Conservation (phyloP, 2,113 vertebrate species). For the Egretta garzetta region DNA sequence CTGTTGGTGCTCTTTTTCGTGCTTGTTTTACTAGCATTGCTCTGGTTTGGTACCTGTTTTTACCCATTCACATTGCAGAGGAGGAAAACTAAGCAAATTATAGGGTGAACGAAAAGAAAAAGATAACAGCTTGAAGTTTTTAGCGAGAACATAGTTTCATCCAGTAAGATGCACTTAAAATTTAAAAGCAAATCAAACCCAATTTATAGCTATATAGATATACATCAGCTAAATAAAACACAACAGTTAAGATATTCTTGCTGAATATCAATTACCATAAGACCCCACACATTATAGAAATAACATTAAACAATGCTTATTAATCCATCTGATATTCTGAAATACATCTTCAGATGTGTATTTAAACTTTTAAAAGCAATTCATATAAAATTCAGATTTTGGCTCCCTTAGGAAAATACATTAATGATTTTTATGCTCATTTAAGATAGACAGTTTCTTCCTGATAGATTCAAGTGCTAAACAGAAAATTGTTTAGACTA, state of each 20-base stretch:
- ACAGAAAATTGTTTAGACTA: neutral
- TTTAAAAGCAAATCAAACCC: conserved; percentile 3
- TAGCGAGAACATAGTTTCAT: neutral
- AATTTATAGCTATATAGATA: neutral
- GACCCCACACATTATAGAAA: neutral
- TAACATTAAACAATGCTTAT: neutral
- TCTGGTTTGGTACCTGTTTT: neutral
- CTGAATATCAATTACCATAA: neutral
- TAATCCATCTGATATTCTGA: neutral
- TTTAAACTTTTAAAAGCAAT: conserved; percentile 19
- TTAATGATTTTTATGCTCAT: conserved; percentile 10
- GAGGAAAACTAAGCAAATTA: neutral
- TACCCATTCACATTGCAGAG: neutral
- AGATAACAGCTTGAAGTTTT: neutral
- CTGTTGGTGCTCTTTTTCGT: neutral
- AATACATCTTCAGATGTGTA: neutral
- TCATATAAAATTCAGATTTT: neutral
- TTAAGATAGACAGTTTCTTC: conserved; percentile 31
- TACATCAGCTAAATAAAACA: neutral
- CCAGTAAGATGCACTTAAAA: neutral
- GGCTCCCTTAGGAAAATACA: neutral
- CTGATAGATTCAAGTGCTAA: conserved; percentile 21
- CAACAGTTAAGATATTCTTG: neutral
- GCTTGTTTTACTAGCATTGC: neutral
- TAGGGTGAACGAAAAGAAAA: neutral